A percentile compares a stretch with the other conserved stretches of the same genome.
These are phyloP conservation scores for Talpa occidentalis DNA, from an alignment of 2,113 vertebrate species.

Conservation along the genomic window DNA sequence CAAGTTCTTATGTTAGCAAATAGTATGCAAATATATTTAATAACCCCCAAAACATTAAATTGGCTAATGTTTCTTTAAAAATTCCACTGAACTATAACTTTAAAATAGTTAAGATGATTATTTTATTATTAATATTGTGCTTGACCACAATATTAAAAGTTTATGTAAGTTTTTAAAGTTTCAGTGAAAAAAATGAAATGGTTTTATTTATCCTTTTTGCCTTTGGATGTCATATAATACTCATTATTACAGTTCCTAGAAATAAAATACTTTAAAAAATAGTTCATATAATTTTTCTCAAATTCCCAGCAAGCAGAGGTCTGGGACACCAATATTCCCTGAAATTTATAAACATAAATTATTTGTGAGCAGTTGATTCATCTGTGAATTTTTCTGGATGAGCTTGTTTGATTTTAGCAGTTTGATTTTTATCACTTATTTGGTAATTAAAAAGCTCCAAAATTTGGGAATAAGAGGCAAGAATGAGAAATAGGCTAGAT, in stretches of 20 bases:
- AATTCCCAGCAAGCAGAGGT: slow-evolving; percentile 17
- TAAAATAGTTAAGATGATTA: not conserved
- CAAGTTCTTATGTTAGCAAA: not conserved
- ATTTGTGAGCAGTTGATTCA: slow-evolving; percentile 34
- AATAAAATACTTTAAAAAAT: slow-evolving; percentile 46
- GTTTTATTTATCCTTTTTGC: not conserved
- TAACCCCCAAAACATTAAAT: slow-evolving; percentile 15
- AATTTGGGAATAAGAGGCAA: not conserved
- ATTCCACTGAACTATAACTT: not conserved
- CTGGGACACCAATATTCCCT: not conserved
- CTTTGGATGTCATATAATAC: not conserved
- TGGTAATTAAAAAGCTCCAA: slow-evolving; percentile 13
- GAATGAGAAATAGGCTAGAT: not conserved
- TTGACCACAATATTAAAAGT: slow-evolving; percentile 33
- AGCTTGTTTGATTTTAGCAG: slow-evolving; percentile 47
- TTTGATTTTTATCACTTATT: slow-evolving; percentile 36
- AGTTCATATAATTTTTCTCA: slow-evolving; percentile 51
- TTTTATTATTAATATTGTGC: not conserved
- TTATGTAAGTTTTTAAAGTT: not conserved
- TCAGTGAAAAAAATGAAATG: not conserved
- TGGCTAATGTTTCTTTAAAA: not conserved
- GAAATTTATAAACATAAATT: slow-evolving; percentile 43
- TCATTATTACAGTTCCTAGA: slow-evolving; percentile 21
- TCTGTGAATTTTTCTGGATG: slow-evolving; percentile 5
- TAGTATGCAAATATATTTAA: slow-evolving; percentile 6